phyloP scores from a whole-genome alignment of 2,113 vertebrate genomes.

The Pedionomus torquatus region DNA sequence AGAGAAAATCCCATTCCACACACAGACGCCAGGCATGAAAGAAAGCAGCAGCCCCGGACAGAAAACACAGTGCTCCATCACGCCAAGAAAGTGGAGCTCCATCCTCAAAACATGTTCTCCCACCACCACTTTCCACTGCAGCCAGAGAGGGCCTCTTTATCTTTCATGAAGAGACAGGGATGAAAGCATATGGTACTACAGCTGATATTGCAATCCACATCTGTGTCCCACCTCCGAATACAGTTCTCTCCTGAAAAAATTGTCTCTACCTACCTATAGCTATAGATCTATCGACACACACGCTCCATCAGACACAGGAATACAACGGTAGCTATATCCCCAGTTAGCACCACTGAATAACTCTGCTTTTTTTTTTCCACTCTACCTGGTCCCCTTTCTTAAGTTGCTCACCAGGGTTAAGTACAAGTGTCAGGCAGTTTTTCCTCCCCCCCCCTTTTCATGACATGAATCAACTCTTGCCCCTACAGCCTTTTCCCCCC shows the following conservation, averaged over 20 bases:
- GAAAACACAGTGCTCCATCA: not conserved
- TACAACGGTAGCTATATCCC: not conserved
- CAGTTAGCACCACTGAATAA: not conserved
- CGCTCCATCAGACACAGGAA: not conserved
- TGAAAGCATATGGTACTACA: not conserved
- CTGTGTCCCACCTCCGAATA: not conserved
- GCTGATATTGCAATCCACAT: not conserved
- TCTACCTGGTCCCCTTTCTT: not conserved
- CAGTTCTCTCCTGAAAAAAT: not conserved
- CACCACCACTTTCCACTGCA: not conserved
- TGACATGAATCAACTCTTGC: not conserved
- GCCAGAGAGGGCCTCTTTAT: not conserved
- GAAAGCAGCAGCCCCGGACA: not conserved
- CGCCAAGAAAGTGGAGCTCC: not conserved
- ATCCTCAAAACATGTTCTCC: not conserved
- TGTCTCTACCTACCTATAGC: not conserved
- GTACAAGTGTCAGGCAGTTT: not conserved
- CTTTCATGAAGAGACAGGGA: not conserved
- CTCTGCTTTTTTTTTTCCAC: not conserved
- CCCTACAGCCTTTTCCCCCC: not conserved
- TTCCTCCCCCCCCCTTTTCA: not conserved
- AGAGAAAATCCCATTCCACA: fast-evolving
- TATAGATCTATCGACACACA: not conserved
- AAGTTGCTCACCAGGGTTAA: not conserved
- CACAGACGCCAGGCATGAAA: not conserved